These are phyloP conservation scores for Amiota communis DNA, from an alignment of 2,888 invertebrate species.

Conservation along the genomic window DNA sequence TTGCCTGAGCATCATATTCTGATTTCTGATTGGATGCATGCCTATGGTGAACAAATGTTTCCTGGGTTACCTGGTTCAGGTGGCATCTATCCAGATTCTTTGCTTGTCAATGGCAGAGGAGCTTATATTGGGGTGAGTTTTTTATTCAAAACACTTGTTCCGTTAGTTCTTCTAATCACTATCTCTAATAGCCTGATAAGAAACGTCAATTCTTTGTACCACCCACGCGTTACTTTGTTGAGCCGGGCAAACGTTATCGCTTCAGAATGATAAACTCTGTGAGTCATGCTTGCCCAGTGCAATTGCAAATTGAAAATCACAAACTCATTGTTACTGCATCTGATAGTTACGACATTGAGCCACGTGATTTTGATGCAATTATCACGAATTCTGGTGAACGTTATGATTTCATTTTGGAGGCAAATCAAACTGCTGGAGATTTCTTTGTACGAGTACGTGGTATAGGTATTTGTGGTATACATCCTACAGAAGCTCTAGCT, in stretches of 20 bases:
- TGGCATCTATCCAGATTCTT: slow-evolving; percentile 56
- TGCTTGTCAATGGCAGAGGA: slow-evolving; percentile 67
- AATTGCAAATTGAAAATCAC: slow-evolving; percentile 69
- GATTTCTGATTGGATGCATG: slow-evolving; percentile 86
- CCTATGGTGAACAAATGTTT: slow-evolving; percentile 72
- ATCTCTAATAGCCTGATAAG: slow-evolving; percentile 4
- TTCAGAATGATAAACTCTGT: slow-evolving; percentile 70
- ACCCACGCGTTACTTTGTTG: slow-evolving; percentile 57
- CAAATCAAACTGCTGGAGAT: slow-evolving; percentile 68
- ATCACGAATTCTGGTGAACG: slow-evolving; percentile 74
- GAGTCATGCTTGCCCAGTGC: slow-evolving; percentile 67
- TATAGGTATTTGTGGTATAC: slow-evolving; percentile 52
- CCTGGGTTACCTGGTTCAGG: slow-evolving; percentile 57
- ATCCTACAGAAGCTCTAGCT: slow-evolving; percentile 55
- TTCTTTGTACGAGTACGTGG: slow-evolving; percentile 59
- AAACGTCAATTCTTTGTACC: slow-evolving; percentile 42
- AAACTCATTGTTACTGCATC: slow-evolving; percentile 65
- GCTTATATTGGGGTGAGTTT: slow-evolving; percentile 50
- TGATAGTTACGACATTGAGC: slow-evolving; percentile 65
- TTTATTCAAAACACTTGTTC: no score
- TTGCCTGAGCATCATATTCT: slow-evolving; percentile 80
- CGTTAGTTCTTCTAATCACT: no score
- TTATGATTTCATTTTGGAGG: slow-evolving; percentile 74
- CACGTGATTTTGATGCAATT: slow-evolving; percentile 59
- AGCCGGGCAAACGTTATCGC: slow-evolving; percentile 64